Base-by-base conservation (phyloP, 2,888 invertebrate genomes). In the Sphaeridia pumilis region DNA sequence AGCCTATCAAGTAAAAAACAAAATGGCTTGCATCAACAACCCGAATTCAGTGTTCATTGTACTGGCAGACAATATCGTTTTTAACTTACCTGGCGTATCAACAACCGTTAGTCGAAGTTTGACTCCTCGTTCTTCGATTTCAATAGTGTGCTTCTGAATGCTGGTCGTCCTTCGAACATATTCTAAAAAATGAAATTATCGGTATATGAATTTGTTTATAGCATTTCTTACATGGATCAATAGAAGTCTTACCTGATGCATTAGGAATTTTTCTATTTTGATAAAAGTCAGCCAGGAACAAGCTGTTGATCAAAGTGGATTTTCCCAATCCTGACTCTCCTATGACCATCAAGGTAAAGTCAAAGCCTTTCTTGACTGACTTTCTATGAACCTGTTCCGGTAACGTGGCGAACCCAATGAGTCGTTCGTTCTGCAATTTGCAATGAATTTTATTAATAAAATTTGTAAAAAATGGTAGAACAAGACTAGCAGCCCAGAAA, bases 361-460 rank as follows among this genome's bases (percentile, higher is more conserved):
- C 94, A 70, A 95, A 95, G 25, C 94, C 94, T 70, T 93, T 94
- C 72, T 95, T 95, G 50, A 94, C 94, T 0, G 92, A 93, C 72
- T 95, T 95, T 60, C 94, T 77, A 71, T 95, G 94, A 25, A 95
- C 93, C 74, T 95, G 94, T 72, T 94, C 93, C 2, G 95, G 94
- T 38, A 95, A 73, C 74, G 94, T 94, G 48, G 93, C 94, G 73
- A 90, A 90, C 7, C 90, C 90, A 42, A 90, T 77, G 74, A 65
- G 56, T 2, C 65, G 51, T 49, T 65, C 65, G 44, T 65, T 65
- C 65, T 65, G n/a, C n/a, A n/a, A n/a, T n/a, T n/a, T n/a, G 34
- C 3, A 31, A 28, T 35, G 7, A 22, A 7, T 5, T 21, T 4
- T 12, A 43, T 43, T 43, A 43, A n/a, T n/a, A n/a, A n/a, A n/a